These are phyloP conservation scores for Neolamprologus cancellatus DNA, from an alignment of 2,113 vertebrate genomes.

Conservation along the genomic window DNA sequence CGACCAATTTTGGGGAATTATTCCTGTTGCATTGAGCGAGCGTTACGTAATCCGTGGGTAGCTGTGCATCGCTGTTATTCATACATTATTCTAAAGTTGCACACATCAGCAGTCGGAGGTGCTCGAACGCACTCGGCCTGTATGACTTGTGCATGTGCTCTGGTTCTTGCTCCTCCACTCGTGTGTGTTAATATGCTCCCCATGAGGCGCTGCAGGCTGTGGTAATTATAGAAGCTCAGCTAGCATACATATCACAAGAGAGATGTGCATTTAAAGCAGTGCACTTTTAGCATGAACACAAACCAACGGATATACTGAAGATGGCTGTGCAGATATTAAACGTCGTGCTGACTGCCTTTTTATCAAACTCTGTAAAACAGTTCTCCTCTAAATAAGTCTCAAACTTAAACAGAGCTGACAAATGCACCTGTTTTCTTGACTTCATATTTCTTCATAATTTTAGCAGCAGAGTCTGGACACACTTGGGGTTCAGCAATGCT, in stretches of 20 bases:
- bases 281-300: neutral
- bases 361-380: neutral
- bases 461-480: neutral
- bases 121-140: neutral
- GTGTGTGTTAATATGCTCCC: conserved; percentile 69
- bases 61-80: neutral
- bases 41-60: neutral
- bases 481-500: conserved; percentile 11
- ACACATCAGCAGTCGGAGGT: neutral
- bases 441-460: neutral
- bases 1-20: neutral
- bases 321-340: neutral
- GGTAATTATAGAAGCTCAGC: conserved; percentile 69
- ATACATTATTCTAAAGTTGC: neutral
- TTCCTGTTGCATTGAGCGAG: neutral
- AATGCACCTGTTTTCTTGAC: neutral
- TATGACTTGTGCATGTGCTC: conserved; percentile 19
- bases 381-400: neutral
- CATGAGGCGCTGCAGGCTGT: conserved; percentile 69
- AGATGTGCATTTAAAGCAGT: conserved; percentile 38
- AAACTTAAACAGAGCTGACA: neutral
- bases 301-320: neutral
- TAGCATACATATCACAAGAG: conserved; percentile 46
- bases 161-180: conserved; percentile 59
- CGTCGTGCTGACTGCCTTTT: neutral